phyloP scores from a whole-genome alignment of 2,888 invertebrate species.

The Synanthedon tipuliformis region DNA sequence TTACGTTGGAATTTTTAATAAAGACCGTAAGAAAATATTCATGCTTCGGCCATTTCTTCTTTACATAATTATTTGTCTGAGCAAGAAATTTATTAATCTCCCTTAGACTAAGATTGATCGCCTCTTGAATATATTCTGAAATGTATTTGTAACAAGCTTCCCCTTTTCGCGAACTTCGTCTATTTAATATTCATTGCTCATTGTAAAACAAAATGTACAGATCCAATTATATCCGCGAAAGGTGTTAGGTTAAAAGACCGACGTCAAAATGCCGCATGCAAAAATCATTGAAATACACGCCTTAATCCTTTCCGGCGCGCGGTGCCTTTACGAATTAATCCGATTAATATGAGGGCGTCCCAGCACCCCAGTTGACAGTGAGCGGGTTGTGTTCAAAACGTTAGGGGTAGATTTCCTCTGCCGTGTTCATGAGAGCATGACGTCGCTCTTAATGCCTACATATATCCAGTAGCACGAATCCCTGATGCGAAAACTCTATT shows the following conservation, averaged over 20 bases:
- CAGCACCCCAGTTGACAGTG: neutral
- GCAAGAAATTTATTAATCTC: conserved; percentile 24
- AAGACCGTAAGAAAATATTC: conserved; percentile 14
- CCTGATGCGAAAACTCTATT: conserved; percentile 57
- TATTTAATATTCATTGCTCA: conserved; percentile 58
- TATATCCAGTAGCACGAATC: conserved; percentile 12
- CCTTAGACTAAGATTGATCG: conserved; percentile 27
- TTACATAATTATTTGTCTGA: conserved; percentile 28
- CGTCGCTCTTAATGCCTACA: neutral
- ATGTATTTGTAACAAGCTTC: conserved; percentile 6
- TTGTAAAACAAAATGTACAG: conserved; percentile 45
- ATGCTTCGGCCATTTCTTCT: conserved; percentile 15
- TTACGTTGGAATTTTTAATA: conserved; percentile 13
- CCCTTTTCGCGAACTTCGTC: conserved; percentile 15
- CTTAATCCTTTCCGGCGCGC: conserved; percentile 31
- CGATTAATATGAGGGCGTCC: conserved; percentile 26
- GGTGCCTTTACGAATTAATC: conserved; percentile 51
- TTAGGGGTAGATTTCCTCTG: neutral
- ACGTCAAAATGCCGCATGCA: conserved; percentile 49
- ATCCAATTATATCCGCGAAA: conserved; percentile 34
- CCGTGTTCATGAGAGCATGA: neutral
- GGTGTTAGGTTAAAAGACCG: conserved; percentile 36
- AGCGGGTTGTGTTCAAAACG: neutral
- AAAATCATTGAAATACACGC: conserved; percentile 49
- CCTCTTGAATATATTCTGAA: conserved; percentile 20